These are phyloP conservation scores for Glyphotaelius pellucidus DNA, from an alignment of 2,888 invertebrate genomes.

Conservation along the genomic window DNA sequence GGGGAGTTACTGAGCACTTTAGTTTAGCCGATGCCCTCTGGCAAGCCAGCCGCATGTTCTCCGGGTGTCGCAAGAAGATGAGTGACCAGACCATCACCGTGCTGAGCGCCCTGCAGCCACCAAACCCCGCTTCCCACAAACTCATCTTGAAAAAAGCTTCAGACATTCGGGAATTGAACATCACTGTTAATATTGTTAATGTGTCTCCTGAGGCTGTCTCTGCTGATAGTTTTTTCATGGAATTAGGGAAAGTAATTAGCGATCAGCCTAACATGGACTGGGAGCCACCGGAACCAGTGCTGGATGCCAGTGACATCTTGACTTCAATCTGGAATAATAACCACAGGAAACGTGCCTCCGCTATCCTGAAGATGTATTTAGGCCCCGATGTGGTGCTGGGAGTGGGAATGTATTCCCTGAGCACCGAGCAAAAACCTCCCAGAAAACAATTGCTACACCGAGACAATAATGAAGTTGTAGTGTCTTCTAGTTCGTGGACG, in stretches of 20 bases:
- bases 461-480: conserved; percentile 76
- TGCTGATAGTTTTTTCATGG: conserved; percentile 72
- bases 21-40: conserved; percentile 76
- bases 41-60: conserved; percentile 78
- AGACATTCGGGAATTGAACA: conserved; percentile 81
- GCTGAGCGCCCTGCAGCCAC: conserved; percentile 71
- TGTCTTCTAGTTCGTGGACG: conserved; percentile 69
- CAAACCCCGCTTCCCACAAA: conserved; percentile 70
- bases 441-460: conserved; percentile 74
- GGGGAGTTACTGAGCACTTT: conserved; percentile 70
- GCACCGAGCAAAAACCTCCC: conserved; percentile 72
- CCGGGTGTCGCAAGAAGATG: conserved; percentile 76
- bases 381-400: conserved; percentile 79
- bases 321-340: conserved; percentile 79
- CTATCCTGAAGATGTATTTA: conserved; percentile 79
- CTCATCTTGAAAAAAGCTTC: conserved; percentile 80
- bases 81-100: conserved; percentile 75
- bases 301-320: conserved; percentile 72
- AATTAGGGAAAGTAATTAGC: conserved; percentile 72
- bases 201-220: conserved; percentile 70
- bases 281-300: conserved; percentile 73
- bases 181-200: conserved; percentile 80
- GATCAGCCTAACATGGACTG: conserved; percentile 54
- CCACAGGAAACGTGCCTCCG: conserved; percentile 80
- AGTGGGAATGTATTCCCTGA: conserved; percentile 79